Evolutionary conservation across 2,888 invertebrate genomes (phyloP), one percentile per base, ranked within the genome.

Genomic region (Yponomeuta sedellus): DNA sequence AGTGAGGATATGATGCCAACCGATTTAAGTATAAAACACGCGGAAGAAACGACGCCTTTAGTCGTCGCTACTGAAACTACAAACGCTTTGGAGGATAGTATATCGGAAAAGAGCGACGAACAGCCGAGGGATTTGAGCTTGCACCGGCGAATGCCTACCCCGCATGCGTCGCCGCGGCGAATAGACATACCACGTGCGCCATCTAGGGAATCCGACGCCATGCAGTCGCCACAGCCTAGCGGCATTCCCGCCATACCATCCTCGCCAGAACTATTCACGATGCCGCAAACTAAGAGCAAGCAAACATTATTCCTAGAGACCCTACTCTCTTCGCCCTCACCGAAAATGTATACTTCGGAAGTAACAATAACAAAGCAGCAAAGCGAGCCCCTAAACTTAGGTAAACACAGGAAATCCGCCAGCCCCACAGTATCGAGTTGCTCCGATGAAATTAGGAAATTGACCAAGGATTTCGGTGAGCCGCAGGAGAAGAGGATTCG

Each of bases 351-450:
- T 61, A 92, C 92, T 28, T 92, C 93, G 1, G 93, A 93, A 75
- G 90, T 92, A 8, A 92, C 92, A 56, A 87, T 91, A 69, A 86
- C 90, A 6, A 88, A 91, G 73, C 88, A 91, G 69, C 94, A 94
- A 77, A 94, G 93, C 71, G 94, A 94, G 79, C 94, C 95, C 4
- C 81, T 95, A 57, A 94, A 95, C 83, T 83, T 95, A 74, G 95
- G 94, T 3, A 94, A 94, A 78, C 92, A 92, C 73, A 83, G 93
- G 74, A 94, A 93, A 81, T 94, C 93, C 16, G 94, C 94, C 0
- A 95, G 95, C 80, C 94, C 95, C 0, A 94, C 94, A 0, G 94
- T 95, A 1, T 93, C 94, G n/a, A 94, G 94, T 67, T 95, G 95
- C 74, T 95, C 95, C 0, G 94, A 95, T 72, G 95, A 95, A 78